phyloP scores from a whole-genome alignment of 2,888 invertebrate species.

The Lagria hirta region DNA sequence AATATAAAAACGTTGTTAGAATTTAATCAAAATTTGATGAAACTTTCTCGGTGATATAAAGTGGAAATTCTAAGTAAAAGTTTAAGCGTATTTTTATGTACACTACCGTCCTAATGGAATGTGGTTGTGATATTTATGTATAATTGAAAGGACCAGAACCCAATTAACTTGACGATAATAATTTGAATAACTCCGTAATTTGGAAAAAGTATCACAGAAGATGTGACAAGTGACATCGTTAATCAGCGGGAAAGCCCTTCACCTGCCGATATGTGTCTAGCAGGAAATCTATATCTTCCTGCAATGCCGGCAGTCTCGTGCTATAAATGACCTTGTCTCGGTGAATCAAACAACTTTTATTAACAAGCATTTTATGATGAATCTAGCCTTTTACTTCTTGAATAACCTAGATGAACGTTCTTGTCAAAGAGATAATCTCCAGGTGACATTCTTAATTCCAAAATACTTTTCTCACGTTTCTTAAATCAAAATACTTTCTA shows the following conservation, averaged over 20 bases:
- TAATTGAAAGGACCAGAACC: background rate
- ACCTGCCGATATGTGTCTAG: slow-evolving; percentile 23
- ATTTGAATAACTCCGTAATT: background rate
- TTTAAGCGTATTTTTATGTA: slow-evolving; percentile 5
- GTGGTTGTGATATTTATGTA: slow-evolving; percentile 14
- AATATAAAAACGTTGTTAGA: too few species aligned
- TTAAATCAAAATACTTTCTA: too few species aligned
- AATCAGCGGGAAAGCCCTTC: slow-evolving; percentile 36
- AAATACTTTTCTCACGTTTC: too few species aligned
- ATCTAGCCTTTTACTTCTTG: slow-evolving; percentile 5
- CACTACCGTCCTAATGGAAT: slow-evolving; percentile 7
- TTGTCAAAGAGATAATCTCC: too few species aligned
- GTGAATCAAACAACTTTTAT: slow-evolving; percentile 6
- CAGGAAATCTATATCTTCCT: slow-evolving; percentile 23
- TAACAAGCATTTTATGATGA: slow-evolving; percentile 10
- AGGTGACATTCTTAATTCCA: too few species aligned
- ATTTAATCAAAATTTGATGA: too few species aligned
- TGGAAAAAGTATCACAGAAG: slow-evolving; percentile 28
- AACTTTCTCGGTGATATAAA: too few species aligned
- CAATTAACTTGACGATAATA: background rate
- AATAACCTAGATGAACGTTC: background rate
- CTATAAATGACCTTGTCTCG: slow-evolving; percentile 15
- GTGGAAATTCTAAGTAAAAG: too few species aligned
- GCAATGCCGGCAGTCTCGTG: slow-evolving; percentile 5
- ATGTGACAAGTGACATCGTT: slow-evolving; percentile 33